These are phyloP conservation scores for Caradrina kadenii DNA, from an alignment of 2,888 invertebrate genomes.

Conservation along the genomic window DNA sequence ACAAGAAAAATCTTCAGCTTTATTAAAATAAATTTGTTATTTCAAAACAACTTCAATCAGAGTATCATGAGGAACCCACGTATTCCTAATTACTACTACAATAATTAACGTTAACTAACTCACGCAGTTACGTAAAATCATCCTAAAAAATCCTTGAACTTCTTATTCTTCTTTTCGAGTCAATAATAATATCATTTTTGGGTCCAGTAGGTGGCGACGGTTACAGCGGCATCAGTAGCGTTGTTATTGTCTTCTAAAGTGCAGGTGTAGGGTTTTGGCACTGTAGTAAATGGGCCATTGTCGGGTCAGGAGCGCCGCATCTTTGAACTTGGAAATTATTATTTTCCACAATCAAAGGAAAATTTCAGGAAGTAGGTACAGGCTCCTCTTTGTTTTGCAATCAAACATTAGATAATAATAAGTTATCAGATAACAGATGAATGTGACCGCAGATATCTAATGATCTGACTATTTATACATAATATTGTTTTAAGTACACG, in stretches of 20 bases:
- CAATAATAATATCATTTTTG: too few relatives aligned
- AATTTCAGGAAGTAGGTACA: slow-evolving; percentile 40
- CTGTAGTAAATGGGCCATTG: too few relatives aligned
- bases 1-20: too few relatives aligned
- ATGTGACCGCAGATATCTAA: slow-evolving; percentile 33
- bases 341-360: slow-evolving; percentile 19
- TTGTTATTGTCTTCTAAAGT: too few relatives aligned
- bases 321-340: background rate
- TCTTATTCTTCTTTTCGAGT: too few relatives aligned
- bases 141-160: slow-evolving; percentile 6
- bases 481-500: slow-evolving; percentile 17
- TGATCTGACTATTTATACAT: slow-evolving; percentile 15
- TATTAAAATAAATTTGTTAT: background rate
- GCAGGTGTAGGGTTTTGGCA: too few relatives aligned
- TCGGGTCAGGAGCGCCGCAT: too few relatives aligned
- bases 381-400: slow-evolving; percentile 55
- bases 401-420: slow-evolving; percentile 65
- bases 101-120: background rate
- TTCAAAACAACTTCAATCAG: background rate
- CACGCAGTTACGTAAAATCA: background rate
- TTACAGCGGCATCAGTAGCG: too few relatives aligned
- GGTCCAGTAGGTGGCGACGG: too few relatives aligned
- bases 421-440: slow-evolving; percentile 59
- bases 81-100: background rate
- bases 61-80: too few relatives aligned